phyloP scores from a whole-genome alignment of 2,797 vertebrate genomes.

The Gymnoscopelus microlampas region DNA sequence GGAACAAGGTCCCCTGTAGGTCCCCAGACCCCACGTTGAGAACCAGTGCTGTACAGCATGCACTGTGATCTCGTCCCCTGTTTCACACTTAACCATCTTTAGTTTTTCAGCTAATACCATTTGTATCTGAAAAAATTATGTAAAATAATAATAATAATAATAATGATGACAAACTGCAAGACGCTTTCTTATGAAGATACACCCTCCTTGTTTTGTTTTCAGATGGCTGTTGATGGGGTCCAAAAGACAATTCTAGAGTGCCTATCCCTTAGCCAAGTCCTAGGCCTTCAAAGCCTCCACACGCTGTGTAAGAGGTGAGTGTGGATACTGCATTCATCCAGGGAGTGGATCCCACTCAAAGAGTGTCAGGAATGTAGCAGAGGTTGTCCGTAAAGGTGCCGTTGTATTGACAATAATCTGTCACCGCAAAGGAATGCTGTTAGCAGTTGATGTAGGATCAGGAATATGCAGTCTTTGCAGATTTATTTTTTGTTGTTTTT shows the following conservation, averaged over 20 bases:
- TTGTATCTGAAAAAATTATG: background rate
- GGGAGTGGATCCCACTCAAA: background rate
- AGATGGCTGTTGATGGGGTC: slow-evolving; percentile 85
- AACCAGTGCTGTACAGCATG: background rate
- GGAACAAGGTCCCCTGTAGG: too few relatives aligned
- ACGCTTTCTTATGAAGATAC: background rate
- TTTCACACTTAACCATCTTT: too few relatives aligned
- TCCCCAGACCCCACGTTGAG: background rate
- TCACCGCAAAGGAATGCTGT: background rate
- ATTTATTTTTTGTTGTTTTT: too few relatives aligned
- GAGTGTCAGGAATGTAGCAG: background rate
- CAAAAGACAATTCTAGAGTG: slow-evolving; percentile 89
- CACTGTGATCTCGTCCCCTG: too few relatives aligned
- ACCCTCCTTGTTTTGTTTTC: slow-evolving; percentile 5
- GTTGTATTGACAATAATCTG: background rate
- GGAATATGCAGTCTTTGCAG: background rate
- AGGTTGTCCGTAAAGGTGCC: background rate
- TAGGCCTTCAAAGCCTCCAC: slow-evolving; percentile 87
- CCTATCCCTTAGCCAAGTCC: slow-evolving; percentile 88
- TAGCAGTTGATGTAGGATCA: background rate
- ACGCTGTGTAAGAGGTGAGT: slow-evolving; percentile 90
- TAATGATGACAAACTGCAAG: background rate
- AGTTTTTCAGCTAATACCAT: too few relatives aligned
- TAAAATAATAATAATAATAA: background rate
- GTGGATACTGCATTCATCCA: background rate